Conservation (phyloP, 2,113 vertebrate species). For the Indicator maculatus region DNA sequence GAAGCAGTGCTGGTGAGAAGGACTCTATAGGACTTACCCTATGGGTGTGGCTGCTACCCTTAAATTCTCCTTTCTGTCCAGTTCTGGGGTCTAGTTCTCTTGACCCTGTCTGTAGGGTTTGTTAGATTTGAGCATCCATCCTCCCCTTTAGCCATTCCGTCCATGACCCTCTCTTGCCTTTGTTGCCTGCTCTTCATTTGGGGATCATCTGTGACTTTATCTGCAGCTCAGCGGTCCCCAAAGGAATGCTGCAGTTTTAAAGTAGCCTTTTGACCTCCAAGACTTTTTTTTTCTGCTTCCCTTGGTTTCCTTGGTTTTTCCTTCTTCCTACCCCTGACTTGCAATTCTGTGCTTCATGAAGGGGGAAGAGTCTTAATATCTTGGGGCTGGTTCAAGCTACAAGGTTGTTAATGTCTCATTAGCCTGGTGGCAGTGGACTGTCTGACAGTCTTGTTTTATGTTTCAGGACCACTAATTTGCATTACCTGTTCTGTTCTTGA, state of each 20-base stretch:
- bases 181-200: neutral
- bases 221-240: neutral
- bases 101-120: neutral
- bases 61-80: neutral
- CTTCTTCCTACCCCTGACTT: neutral
- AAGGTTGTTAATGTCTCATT: neutral
- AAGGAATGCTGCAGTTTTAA: neutral
- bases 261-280: neutral
- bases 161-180: neutral
- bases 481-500: neutral
- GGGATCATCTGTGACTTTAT: neutral
- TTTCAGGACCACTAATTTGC: neutral
- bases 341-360: neutral
- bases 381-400: neutral
- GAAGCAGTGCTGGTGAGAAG: neutral
- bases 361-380: neutral
- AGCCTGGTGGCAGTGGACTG: neutral
- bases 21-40: rapidly evolving
- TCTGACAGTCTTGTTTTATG: neutral
- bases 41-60: neutral
- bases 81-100: neutral
- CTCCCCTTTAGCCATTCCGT: neutral
- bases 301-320: neutral
- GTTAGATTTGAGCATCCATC: neutral
- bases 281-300: neutral